Evolutionary conservation across 2,113 vertebrate species (phyloP).

Genomic region (Rhadina sibilatrix): DNA sequence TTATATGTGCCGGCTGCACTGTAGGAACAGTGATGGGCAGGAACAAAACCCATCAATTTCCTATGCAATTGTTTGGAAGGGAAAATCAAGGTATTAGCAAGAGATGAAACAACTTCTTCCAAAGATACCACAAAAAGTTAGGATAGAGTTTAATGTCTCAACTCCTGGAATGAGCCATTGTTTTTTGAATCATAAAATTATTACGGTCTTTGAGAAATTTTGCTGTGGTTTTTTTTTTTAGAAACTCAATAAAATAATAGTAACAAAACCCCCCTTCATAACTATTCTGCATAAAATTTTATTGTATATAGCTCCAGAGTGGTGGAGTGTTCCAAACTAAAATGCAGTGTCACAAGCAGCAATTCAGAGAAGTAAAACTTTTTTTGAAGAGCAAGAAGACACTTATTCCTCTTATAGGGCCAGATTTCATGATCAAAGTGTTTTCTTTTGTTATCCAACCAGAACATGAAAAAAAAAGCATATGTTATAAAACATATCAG

Average conservation of each 20-base stretch:
- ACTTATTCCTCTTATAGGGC: background rate
- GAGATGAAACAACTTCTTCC: background rate
- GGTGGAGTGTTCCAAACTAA: background rate
- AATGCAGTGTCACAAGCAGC: background rate
- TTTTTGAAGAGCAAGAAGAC: background rate
- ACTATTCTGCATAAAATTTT: background rate
- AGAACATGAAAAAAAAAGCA: background rate
- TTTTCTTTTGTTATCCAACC: background rate
- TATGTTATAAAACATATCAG: background rate
- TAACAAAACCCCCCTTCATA: accelerated
- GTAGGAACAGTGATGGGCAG: too few species aligned
- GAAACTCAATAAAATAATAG: background rate
- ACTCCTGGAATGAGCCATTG: background rate
- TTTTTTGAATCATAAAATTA: background rate
- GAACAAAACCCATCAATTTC: background rate
- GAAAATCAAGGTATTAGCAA: background rate
- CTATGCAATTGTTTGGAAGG: background rate
- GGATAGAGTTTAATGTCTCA: background rate
- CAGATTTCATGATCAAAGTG: background rate
- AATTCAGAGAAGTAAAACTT: background rate
- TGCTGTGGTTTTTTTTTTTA: background rate
- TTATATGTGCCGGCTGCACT: background rate
- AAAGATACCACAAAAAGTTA: background rate
- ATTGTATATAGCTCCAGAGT: background rate
- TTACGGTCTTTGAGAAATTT: background rate